Evolutionary conservation across 2,888 invertebrate species (phyloP).

Genomic region (Pyralis farinalis): DNA sequence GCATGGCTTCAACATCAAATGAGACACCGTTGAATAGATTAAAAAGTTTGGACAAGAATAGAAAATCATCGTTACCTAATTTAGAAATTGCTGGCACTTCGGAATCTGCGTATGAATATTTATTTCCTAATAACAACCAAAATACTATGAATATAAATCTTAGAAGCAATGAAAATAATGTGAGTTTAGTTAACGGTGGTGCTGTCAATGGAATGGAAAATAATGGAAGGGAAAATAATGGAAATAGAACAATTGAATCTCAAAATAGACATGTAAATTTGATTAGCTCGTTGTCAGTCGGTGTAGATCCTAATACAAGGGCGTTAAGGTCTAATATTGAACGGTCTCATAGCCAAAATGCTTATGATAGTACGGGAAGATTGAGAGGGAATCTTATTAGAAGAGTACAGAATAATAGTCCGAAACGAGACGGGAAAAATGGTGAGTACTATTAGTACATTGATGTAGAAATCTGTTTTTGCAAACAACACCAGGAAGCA

Average conservation of each 20-base stretch:
- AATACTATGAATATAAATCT: conserved; percentile 9
- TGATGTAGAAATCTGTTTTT: no score
- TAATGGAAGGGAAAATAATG: not conserved
- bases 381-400: conserved; percentile 36
- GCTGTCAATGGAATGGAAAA: conserved; percentile 4
- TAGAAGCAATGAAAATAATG: conserved; percentile 20
- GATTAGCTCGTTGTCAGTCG: no score
- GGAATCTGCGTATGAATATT: conserved; percentile 60
- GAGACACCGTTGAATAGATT: conserved; percentile 40
- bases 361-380: conserved; percentile 45
- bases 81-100: conserved; percentile 36
- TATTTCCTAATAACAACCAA: conserved; percentile 47
- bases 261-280: not conserved
- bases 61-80: conserved; percentile 65
- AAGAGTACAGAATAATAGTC: conserved; percentile 44
- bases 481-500: no score
- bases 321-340: conserved; percentile 44
- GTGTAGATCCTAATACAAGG: conserved; percentile 25
- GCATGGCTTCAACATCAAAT: conserved; percentile 61
- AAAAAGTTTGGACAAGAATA: conserved; percentile 40
- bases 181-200: conserved; percentile 2
- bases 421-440: conserved; percentile 47
- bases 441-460: conserved; percentile 38
- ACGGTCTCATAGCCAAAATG: conserved; percentile 60
- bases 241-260: not conserved